Evolutionary conservation across 1,140 invertebrate genomes (phyloP).

Genomic region (Cyphomyrmex costatus): DNA sequence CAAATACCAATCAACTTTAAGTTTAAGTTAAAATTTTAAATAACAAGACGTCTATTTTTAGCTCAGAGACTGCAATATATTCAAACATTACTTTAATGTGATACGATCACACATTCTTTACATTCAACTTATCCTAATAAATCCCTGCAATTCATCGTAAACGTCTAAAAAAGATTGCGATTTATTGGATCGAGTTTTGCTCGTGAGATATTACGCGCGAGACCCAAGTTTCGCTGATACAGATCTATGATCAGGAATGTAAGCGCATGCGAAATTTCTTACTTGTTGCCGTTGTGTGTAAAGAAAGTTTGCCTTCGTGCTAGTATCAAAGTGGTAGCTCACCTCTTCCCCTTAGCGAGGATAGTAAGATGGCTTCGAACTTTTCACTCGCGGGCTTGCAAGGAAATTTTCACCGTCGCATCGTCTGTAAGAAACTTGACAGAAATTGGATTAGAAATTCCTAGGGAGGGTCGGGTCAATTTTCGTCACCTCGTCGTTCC

Average conservation of each 20-base stretch:
- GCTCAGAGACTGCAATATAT: background rate
- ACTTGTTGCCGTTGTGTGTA: conserved; percentile 39
- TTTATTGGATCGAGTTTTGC: conserved; percentile 45
- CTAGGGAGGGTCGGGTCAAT: conserved; percentile 50
- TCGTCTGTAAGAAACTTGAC: conserved; percentile 54
- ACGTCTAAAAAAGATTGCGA: conserved; percentile 20
- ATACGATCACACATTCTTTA: background rate
- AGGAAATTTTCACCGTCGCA: conserved; percentile 58
- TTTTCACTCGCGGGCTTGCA: conserved; percentile 48
- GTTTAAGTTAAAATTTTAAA: too few species aligned
- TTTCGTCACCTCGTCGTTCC: conserved; percentile 62
- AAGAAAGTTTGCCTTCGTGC: conserved; percentile 29
- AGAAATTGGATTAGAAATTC: conserved; percentile 67
- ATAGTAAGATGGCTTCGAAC: conserved; percentile 49
- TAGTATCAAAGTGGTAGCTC: conserved; percentile 32
- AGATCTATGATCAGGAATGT: conserved; percentile 45
- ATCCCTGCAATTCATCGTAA: conserved; percentile 26
- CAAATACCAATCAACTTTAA: too few species aligned
- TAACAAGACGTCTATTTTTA: too few species aligned
- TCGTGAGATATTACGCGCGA: conserved; percentile 14
- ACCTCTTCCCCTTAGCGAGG: conserved; percentile 1
- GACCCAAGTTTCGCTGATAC: conserved; percentile 46
- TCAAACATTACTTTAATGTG: background rate
- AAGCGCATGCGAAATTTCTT: conserved; percentile 42
- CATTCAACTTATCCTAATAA: conserved; percentile 2